Base-by-base conservation (phyloP, 2,113 vertebrate species). In the Bubo scandiacus region DNA sequence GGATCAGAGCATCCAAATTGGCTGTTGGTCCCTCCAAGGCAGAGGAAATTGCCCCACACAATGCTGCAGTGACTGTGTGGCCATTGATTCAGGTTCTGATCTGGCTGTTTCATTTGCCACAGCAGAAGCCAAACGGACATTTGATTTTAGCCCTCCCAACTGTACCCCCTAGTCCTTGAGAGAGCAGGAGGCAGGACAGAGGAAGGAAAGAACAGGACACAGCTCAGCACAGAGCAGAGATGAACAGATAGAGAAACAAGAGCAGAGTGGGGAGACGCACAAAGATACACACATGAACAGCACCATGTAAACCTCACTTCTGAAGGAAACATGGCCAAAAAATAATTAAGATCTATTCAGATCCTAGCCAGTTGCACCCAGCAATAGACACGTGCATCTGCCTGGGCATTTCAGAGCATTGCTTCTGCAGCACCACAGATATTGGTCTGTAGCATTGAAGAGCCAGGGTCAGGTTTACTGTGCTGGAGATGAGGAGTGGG, bases 401-500 rank as follows among this genome's bases (percentile, higher is more conserved):
- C 32, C 32, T 36, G 17, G 9, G 45, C 45, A 20, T 47, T 47
- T 20, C 45, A 47, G 45, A 61, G 80, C 4, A 3, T 43, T 65
- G 54, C 40, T 72, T 30, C 52, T 65, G 29, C 15, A 1, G 52
- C 23, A 34, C 26, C 2, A 0, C 57, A 42, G 0, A 36, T 10
- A 26, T 1, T 0, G 47, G 32, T 21, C 17, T n/a, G 63, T 22
- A 52, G 68, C 5, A 4, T 1, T 4, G 20, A 61, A 36, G 34
- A 84, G 70, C 23, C 73, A 42, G 62, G 47, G 49, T 20, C 38
- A 83, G 72, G 11, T 23, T 63, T 22, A 38, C 55, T 13, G 52
- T 29, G 57, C 19, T 43, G 52, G 57, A 32, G 57, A 19, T 25
- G 80, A 27, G 5, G 6, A 4, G 2, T 3, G 21, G 91, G 18